Base-by-base conservation (phyloP, 2,797 vertebrate species). In the Phoxinus dragarum region DNA sequence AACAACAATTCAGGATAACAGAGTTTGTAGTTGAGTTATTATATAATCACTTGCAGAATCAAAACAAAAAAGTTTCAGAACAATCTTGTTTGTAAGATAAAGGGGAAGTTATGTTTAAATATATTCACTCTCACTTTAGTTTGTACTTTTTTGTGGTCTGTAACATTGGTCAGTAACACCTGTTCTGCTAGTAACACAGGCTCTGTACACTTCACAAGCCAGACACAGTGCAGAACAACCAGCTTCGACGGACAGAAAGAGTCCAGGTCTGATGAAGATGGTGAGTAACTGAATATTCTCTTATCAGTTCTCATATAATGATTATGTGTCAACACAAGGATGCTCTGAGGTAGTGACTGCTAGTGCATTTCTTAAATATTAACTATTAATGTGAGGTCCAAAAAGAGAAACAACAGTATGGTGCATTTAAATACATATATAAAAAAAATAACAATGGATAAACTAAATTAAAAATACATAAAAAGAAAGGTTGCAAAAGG, bases 31-130 rank as follows among this genome's bases (percentile, higher is more conserved):
- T n/a, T 38, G 5, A 61, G 8, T 49, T 27, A 54, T 54, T 27
- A 54, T 54, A 68, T 21, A 44, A 69, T 36, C 56, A 12, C 16
- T 44, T 54, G 47, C 6, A 81, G 47, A 68, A 69, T 52, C 23
- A 19, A 8, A 52, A 69, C 1, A 16, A 27, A 8, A 40, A 42
- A 31, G 17, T 9, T 47, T 81, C 10, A 23, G 3, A 66, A 67
- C 4, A 14, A 38, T 77, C 8, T 67, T 40, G 78, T 64, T 73
- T 84, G 79, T 85, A 52, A 84, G 82, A 86, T 54, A 91, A 94
- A 68, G 80, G 87, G 92, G 95, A 96, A 96, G 93, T 94, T 90
- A 83, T 36, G 8, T 72, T 69, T 94, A 93, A 94, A 93, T 91
- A 92, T 94, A 93, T n/a, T 73, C 87, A 76, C n/a, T 67, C 36